These are phyloP conservation scores for Mylabris sibirica DNA, from an alignment of 2,888 invertebrate species.

Conservation along the genomic window DNA sequence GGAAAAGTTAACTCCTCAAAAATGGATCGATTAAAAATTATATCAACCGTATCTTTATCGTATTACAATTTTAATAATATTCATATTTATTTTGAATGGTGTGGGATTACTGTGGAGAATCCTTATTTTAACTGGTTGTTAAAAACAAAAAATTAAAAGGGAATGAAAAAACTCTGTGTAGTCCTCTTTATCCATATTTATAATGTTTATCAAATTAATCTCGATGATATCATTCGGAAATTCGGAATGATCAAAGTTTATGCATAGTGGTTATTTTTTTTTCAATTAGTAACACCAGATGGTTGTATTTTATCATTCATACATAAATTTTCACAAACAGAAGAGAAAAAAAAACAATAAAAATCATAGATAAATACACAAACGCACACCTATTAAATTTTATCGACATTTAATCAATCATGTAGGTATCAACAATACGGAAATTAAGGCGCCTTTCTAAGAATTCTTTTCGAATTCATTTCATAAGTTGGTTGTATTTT, in stretches of 20 bases:
- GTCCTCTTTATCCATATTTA: not conserved
- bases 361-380: not conserved
- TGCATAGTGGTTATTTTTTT: not conserved
- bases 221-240: not conserved
- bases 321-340: too few species aligned
- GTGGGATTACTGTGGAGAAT: not conserved
- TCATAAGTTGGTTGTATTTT: not conserved
- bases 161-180: not conserved
- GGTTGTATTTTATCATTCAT: not conserved
- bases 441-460: slow-evolving; percentile 9
- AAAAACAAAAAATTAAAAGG: not conserved
- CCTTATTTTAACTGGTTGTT: slow-evolving; percentile 1
- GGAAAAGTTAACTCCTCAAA: too few species aligned
- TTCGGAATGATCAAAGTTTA: not conserved
- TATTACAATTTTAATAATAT: not conserved
- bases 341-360: too few species aligned
- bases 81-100: not conserved
- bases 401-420: not conserved
- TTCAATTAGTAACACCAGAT: not conserved
- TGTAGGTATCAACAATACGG: not conserved
- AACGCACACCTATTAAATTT: not conserved
- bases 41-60: not conserved
- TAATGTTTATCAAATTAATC: not conserved
- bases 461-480: not conserved
- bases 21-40: not conserved